Conservation (phyloP, 2,888 invertebrate species). For the Artemia sinica region DNA sequence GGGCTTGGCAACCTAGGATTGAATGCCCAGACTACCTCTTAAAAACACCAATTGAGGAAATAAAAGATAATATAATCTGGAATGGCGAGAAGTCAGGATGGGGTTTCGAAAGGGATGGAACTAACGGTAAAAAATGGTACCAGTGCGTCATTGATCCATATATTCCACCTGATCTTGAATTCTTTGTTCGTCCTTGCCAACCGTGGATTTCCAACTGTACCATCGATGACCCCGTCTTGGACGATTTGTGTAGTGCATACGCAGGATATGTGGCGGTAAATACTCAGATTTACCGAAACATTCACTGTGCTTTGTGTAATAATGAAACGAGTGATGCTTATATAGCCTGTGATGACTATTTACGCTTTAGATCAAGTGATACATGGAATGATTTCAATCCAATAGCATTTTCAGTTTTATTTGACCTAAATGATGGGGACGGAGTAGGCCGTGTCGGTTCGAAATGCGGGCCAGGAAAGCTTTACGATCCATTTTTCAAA, state of each 20-base stretch:
- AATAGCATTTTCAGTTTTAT: conserved; percentile 33
- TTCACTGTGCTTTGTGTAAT: conserved; percentile 36
- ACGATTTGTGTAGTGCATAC: conserved; percentile 32
- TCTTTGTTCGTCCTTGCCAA: conserved; percentile 32
- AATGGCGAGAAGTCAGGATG: conserved; percentile 28
- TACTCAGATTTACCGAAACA: conserved; percentile 32
- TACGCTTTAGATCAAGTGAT: conserved; percentile 24
- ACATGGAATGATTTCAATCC: conserved; percentile 30
- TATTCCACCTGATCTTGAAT: conserved; percentile 30
- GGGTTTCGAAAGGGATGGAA: conserved; percentile 29
- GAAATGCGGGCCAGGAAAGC: conserved; percentile 27
- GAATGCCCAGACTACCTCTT: conserved; percentile 29
- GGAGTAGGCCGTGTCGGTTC: conserved; percentile 29
- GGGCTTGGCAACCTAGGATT: conserved; percentile 33
- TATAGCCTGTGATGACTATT: conserved; percentile 28
- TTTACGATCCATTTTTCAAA: conserved; percentile 36
- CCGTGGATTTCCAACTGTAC: conserved; percentile 31
- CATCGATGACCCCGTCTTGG: conserved; percentile 31
- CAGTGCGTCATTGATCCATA: conserved; percentile 33
- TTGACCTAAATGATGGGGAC: conserved; percentile 31
- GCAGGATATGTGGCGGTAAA: conserved; percentile 30
- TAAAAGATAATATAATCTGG: conserved; percentile 26
- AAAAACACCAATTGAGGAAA: conserved; percentile 20
- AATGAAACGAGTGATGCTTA: conserved; percentile 28
- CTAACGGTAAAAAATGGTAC: conserved; percentile 28